Percentiles rank a stretch among this genome's conserved stretches.
Conservation (phyloP, 2,797 vertebrate genomes). For the Kryptolebias ocellatus region DNA sequence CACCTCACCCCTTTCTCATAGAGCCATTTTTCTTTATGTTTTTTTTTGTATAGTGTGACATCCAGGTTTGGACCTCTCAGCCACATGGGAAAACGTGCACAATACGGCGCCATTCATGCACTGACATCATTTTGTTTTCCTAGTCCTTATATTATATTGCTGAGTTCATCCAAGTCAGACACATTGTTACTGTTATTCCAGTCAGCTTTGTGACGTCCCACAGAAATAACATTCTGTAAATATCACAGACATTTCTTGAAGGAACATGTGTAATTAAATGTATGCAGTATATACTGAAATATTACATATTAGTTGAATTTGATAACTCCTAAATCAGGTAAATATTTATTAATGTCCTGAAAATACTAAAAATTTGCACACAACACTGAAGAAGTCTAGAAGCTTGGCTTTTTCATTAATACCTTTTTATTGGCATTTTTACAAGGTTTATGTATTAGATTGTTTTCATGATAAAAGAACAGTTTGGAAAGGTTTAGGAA, state of each 20-base stretch:
- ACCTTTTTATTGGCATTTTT: too few species aligned
- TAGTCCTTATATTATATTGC: not conserved
- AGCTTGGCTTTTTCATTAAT: too few species aligned
- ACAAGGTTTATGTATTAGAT: too few species aligned
- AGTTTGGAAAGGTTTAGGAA: too few species aligned
- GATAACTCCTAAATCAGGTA: too few species aligned
- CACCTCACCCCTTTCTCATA: constrained; percentile 20
- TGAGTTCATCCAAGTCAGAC: not conserved
- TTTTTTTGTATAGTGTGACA: constrained; percentile 16
- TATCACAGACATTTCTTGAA: not conserved
- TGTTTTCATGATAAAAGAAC: too few species aligned
- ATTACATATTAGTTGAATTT: too few species aligned
- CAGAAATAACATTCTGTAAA: not conserved
- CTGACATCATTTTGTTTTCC: constrained; percentile 23
- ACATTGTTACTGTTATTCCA: not conserved
- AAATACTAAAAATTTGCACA: too few species aligned
- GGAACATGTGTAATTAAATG: too few species aligned
- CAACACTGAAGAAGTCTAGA: too few species aligned
- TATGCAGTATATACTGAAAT: too few species aligned
- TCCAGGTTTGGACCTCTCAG: constrained; percentile 6
- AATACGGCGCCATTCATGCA: not conserved
- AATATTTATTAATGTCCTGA: too few species aligned
- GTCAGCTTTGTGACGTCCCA: not conserved
- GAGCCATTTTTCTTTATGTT: constrained; percentile 25
- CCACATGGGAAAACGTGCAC: constrained; percentile 3